Evolutionary conservation across 2,888 invertebrate genomes (phyloP).

Genomic region (Strigamia crassipes): DNA sequence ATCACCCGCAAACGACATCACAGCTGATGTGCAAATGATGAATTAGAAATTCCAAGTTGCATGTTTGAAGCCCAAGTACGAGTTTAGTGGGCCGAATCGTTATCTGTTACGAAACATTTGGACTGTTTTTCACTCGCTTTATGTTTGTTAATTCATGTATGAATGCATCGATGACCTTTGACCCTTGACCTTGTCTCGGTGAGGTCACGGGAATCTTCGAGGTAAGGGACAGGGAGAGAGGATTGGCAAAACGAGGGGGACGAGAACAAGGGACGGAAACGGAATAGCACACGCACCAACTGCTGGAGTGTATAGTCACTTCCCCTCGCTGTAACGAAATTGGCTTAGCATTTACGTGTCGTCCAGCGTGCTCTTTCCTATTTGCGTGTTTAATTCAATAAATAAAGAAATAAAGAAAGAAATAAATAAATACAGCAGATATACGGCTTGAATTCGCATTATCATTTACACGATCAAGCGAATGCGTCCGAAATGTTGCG

Average conservation of each 20-base stretch:
- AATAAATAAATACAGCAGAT: too few species aligned
- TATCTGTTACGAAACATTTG: background rate
- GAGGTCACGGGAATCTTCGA: background rate
- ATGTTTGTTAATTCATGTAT: background rate
- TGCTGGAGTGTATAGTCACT: background rate
- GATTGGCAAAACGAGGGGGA: background rate
- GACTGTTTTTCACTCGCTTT: background rate
- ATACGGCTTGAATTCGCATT: too few species aligned
- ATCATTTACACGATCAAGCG: too few species aligned
- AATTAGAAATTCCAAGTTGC: background rate
- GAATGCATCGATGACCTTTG: background rate
- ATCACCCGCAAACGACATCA: background rate
- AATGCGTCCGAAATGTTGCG: too few species aligned
- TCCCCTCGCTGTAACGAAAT: background rate
- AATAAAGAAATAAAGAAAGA: too few species aligned
- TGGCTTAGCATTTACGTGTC: too few species aligned
- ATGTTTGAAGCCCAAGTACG: too few species aligned
- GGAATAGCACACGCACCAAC: background rate
- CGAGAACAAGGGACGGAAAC: background rate
- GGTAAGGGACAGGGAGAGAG: background rate
- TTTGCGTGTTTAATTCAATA: too few species aligned
- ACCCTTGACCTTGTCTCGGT: constrained; percentile 20
- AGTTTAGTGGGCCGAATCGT: too few species aligned
- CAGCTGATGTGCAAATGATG: constrained; percentile 3
- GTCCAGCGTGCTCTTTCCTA: too few species aligned